Conservation (phyloP, 2,888 invertebrate genomes). For the Synergus gifuensis region DNA sequence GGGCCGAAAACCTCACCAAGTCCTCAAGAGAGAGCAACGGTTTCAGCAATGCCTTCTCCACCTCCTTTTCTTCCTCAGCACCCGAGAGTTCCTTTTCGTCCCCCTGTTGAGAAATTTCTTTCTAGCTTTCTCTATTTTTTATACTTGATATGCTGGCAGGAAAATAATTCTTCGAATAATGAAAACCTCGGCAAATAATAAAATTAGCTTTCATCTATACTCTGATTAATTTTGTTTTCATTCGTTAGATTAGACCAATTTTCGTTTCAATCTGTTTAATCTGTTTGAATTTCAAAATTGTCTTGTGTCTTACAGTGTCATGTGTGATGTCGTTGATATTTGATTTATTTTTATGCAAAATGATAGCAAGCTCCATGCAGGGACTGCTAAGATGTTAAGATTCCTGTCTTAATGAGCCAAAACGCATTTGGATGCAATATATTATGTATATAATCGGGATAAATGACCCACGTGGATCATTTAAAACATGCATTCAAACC, state of each 20-base stretch:
- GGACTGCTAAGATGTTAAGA: slow-evolving; percentile 51
- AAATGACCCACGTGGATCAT: not conserved
- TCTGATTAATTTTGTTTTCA: not conserved
- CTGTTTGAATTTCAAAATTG: not conserved
- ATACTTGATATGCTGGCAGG: not conserved
- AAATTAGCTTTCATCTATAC: not conserved
- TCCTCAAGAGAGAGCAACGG: slow-evolving; percentile 82
- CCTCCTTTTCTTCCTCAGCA: slow-evolving; percentile 82
- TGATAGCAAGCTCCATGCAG: slow-evolving; percentile 67
- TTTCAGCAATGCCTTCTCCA: slow-evolving; percentile 80
- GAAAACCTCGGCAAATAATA: not conserved
- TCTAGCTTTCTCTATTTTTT: slow-evolving; percentile 59
- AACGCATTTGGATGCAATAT: not conserved
- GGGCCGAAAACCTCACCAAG: slow-evolving; percentile 80
- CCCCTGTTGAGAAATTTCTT: slow-evolving; percentile 74
- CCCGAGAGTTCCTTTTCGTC: slow-evolving; percentile 82
- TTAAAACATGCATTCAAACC: not conserved
- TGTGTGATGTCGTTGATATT: not conserved
- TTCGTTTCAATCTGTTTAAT: not conserved
- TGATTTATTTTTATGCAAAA: slow-evolving; percentile 48
- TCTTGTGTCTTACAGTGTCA: not conserved
- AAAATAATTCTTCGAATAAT: slow-evolving; percentile 33
- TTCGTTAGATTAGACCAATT: not conserved
- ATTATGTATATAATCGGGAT: not conserved
- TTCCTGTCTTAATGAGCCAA: slow-evolving; percentile 24